Conservation (phyloP, 2,888 invertebrate genomes). For the Drosophila borborema region DNA sequence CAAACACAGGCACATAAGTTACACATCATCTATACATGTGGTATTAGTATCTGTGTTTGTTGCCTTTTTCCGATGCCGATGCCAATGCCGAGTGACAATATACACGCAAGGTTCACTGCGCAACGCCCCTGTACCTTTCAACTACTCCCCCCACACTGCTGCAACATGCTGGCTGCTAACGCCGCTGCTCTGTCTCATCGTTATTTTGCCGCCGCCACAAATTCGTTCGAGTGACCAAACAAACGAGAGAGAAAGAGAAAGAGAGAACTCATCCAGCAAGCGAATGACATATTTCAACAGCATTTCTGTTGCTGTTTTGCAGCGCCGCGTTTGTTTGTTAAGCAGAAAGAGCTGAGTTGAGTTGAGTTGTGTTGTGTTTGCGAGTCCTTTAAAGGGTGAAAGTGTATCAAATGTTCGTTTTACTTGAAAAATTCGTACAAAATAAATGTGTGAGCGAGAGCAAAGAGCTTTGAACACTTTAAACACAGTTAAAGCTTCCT, state of each 20-base stretch:
- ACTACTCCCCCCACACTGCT: constrained; percentile 36
- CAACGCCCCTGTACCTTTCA: constrained; percentile 60
- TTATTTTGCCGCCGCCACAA: constrained; percentile 75
- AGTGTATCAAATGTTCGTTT: constrained; percentile 49
- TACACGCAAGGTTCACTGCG: constrained; percentile 78
- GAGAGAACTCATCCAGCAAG: constrained; percentile 16
- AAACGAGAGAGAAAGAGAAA: constrained; percentile 14
- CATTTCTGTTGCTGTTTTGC: constrained; percentile 39
- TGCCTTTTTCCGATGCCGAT: constrained; percentile 6
- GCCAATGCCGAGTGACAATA: constrained; percentile 45
- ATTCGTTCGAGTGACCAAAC: constrained; percentile 42
- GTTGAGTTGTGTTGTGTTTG: constrained; percentile 15
- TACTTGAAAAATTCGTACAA: constrained; percentile 43
- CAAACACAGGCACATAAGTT: constrained; percentile 26
- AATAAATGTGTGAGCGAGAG: constrained; percentile 31
- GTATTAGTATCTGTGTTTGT: constrained; percentile 18
- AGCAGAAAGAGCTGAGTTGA: constrained; percentile 17
- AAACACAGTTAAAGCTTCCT: constrained; percentile 52
- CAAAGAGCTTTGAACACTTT: constrained; percentile 45
- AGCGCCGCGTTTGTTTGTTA: constrained; percentile 29
- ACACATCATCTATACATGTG: constrained; percentile 9
- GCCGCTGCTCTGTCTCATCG: constrained; percentile 64
- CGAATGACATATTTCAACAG: constrained; percentile 74
- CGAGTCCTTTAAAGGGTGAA: constrained; percentile 77
- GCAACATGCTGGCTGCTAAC: constrained; percentile 57